Evolutionary conservation across 2,797 vertebrate species (phyloP).

Genomic region (Falco berigora): DNA sequence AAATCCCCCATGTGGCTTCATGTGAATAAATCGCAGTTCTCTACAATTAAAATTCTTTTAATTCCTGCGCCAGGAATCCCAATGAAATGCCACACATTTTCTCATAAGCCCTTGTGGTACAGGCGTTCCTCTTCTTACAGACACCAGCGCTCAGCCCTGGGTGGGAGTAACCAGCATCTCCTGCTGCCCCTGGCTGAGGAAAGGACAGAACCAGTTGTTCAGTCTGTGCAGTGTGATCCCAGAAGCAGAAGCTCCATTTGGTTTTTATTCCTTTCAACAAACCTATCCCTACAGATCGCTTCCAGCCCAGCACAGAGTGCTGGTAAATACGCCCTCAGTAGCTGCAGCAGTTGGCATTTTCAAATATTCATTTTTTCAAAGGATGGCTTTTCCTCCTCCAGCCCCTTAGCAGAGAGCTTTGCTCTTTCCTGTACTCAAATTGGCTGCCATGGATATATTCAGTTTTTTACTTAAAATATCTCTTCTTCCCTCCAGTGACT

Average conservation of each 20-base stretch:
- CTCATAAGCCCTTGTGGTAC: background rate
- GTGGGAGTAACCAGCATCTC: background rate
- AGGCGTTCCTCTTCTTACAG: background rate
- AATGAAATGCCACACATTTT: background rate
- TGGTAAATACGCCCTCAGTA: background rate
- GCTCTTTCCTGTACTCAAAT: background rate
- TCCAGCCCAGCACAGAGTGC: background rate
- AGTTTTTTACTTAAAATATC: background rate
- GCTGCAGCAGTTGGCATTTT: conserved; percentile 44
- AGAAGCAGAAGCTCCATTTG: background rate
- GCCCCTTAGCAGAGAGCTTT: background rate
- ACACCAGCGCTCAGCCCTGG: background rate
- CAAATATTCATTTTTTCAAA: conserved; percentile 55
- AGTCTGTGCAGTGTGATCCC: background rate
- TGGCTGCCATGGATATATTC: background rate
- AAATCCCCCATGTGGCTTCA: background rate
- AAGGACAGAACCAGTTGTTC: background rate
- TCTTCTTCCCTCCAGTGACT: background rate
- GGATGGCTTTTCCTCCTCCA: background rate
- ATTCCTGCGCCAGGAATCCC: background rate
- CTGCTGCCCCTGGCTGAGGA: background rate
- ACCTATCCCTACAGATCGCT: background rate
- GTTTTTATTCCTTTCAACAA: conserved; percentile 5
- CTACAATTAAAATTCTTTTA: background rate
- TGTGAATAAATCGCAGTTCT: background rate